phyloP scores from a whole-genome alignment of 2,888 invertebrate species.

The Eristalis pertinax region DNA sequence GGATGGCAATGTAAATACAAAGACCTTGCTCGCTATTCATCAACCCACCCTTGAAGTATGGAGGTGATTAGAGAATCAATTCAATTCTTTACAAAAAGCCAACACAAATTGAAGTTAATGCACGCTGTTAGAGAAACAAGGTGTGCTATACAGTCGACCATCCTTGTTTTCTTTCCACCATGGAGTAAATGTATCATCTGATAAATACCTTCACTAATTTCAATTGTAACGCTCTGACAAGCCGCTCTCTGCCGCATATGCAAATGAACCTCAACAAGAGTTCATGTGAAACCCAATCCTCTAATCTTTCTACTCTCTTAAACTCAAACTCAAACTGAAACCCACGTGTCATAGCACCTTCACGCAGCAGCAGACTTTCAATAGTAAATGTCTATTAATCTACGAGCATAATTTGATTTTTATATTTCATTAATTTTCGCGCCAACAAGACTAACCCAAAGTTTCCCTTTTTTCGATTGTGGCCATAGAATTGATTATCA shows the following conservation, averaged over 20 bases:
- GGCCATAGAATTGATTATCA: not conserved
- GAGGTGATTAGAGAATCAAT: too few relatives aligned
- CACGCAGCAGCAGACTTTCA: not conserved
- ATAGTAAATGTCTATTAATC: not conserved
- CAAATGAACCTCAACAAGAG: not conserved
- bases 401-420: not conserved
- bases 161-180: too few relatives aligned
- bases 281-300: not conserved
- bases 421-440: not conserved
- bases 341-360: not conserved
- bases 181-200: too few relatives aligned
- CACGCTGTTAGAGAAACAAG: too few relatives aligned
- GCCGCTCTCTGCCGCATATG: not conserved
- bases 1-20: too few relatives aligned
- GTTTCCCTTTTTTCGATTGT: not conserved
- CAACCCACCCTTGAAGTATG: too few relatives aligned
- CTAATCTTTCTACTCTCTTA: not conserved
- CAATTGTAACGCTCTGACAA: too few relatives aligned
- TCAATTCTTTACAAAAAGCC: too few relatives aligned
- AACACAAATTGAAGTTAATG: too few relatives aligned
- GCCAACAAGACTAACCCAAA: not conserved
- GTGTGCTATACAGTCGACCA: too few relatives aligned
- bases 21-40: too few relatives aligned
- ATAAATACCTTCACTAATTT: too few relatives aligned
- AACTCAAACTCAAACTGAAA: not conserved